A percentile compares a stretch with the other conserved stretches of the same genome.
phyloP scores from a whole-genome alignment of 2,888 invertebrate genomes.

The Falcaria lacertinaria region DNA sequence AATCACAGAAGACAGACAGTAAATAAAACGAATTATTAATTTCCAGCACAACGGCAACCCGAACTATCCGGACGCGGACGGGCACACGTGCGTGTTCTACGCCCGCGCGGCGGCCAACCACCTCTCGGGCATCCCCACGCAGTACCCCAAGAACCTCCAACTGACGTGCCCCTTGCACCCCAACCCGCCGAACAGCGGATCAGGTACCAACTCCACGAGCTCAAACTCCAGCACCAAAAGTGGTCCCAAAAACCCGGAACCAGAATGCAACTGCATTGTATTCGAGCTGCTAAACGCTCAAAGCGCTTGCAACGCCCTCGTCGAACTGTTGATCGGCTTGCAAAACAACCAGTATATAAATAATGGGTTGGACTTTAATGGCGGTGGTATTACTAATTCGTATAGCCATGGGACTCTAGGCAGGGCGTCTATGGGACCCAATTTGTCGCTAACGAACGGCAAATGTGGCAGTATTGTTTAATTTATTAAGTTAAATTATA shows the following conservation, averaged over 20 bases:
- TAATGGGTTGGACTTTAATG: conserved; percentile 52
- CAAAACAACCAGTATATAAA: conserved; percentile 71
- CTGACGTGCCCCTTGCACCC: conserved; percentile 66
- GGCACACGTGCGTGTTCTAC: conserved; percentile 75
- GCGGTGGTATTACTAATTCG: conserved; percentile 19
- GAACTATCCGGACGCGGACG: conserved; percentile 87
- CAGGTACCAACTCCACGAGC: conserved; percentile 47
- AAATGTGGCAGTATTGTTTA: conserved; percentile 73
- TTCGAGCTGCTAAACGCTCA: conserved; percentile 69
- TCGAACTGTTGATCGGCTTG: conserved; percentile 64
- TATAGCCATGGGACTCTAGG: conserved; percentile 54
- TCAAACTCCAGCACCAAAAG: conserved; percentile 50
- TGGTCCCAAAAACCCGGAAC: conserved; percentile 51
- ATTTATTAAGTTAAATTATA: conserved; percentile 10
- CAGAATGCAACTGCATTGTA: conserved; percentile 71
- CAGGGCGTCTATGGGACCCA: conserved; percentile 48
- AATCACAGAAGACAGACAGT: too few relatives aligned
- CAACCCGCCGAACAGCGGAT: conserved; percentile 35
- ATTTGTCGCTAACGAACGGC: conserved; percentile 63
- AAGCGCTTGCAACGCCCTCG: conserved; percentile 65
- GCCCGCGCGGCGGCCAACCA: conserved; percentile 75
- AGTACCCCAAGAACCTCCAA: conserved; percentile 57
- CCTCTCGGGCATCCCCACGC: conserved; percentile 64
- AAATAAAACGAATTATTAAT: conserved; percentile 1
- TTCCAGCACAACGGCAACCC: conserved; percentile 95